Percentiles rank a stretch among this genome's conserved stretches.
phyloP scores from a whole-genome alignment of 2,113 vertebrate genomes.

The Paraplagusia blochii region DNA sequence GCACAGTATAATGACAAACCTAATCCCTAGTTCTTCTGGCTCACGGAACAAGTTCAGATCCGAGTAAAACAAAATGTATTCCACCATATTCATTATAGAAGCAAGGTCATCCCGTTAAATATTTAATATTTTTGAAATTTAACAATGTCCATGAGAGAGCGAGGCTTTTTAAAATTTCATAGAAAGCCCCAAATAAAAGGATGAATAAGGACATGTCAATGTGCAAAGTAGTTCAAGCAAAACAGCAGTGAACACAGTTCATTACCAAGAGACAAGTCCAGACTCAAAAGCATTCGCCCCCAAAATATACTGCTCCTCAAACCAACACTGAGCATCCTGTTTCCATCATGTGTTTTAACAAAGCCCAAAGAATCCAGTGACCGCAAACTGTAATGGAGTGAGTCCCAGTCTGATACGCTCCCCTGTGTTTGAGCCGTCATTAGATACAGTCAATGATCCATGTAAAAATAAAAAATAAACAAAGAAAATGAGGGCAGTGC shows the following conservation, averaged over 20 bases:
- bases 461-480: conserved; percentile 67
- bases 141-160: not conserved
- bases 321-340: conserved; percentile 52
- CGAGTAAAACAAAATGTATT: not conserved
- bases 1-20: no score
- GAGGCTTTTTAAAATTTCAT: not conserved
- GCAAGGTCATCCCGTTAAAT: not conserved
- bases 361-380: conserved; percentile 68
- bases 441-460: conserved; percentile 68
- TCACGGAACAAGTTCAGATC: not conserved
- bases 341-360: conserved; percentile 67
- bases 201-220: conserved; percentile 2
- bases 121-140: not conserved
- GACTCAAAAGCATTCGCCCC: conserved; percentile 4
- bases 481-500: conserved; percentile 43
- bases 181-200: conserved; percentile 11
- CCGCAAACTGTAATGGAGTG: conserved; percentile 70
- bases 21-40: not conserved
- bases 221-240: conserved; percentile 15
- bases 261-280: conserved; percentile 12
- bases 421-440: conserved; percentile 62
- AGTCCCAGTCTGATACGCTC: conserved; percentile 59
- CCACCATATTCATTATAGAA: not conserved
- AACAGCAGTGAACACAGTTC: conserved; percentile 34
- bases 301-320: conserved; percentile 22